phyloP scores from a whole-genome alignment of 2,797 vertebrate species.

The Onychomys torridus region DNA sequence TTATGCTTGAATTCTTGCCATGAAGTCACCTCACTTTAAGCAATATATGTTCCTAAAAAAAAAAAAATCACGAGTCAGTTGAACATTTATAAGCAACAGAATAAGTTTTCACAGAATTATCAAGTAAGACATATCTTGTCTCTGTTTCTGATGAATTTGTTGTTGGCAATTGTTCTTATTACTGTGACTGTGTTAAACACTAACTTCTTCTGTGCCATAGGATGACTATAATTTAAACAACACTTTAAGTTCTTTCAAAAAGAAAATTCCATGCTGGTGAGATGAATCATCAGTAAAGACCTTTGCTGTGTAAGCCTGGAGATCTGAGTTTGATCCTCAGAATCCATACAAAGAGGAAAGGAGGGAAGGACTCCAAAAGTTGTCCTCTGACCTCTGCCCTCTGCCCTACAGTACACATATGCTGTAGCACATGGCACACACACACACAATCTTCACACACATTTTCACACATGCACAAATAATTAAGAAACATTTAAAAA shows the following conservation, averaged over 20 bases:
- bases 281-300: neutral
- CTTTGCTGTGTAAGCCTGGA: neutral
- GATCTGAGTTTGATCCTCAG: neutral
- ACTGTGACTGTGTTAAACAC: neutral
- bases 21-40: slow-evolving; percentile 45
- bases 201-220: neutral
- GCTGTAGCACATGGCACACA: neutral
- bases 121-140: neutral
- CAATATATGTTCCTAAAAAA: slow-evolving; percentile 45
- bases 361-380: neutral
- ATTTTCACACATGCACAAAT: neutral
- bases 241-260: neutral
- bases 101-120: slow-evolving; percentile 31
- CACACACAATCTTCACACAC: neutral
- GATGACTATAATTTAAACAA: neutral
- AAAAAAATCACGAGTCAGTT: neutral
- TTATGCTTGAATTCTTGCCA: slow-evolving; percentile 60
- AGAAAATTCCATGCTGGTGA: neutral
- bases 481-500: neutral
- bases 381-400: neutral
- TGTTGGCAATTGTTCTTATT: neutral
- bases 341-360: neutral
- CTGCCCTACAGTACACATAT: neutral
- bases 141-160: slow-evolving; percentile 16
- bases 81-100: slow-evolving; percentile 15